Evolutionary conservation across 2,797 vertebrate genomes (phyloP), one percentile per base, ranked within the genome.

Genomic region (Anguilla marmorata): DNA sequence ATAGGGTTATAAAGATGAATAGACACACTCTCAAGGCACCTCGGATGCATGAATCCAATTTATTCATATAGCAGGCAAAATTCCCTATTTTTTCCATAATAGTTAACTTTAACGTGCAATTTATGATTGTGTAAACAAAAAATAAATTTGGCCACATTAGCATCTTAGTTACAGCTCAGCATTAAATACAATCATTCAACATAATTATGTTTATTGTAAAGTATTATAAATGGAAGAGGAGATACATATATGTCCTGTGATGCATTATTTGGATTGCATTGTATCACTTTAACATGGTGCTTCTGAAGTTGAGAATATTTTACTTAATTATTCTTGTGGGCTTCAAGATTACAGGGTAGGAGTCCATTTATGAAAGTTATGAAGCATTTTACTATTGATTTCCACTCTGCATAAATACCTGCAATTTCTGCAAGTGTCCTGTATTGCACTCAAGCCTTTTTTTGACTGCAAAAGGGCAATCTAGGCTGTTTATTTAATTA

Each of bases 181-280:
- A 80, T 80, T 80, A 19, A 80, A 80, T 4, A 7, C 5, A 84
- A 30, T 27, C 79, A 9, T 45, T 24, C 52, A n/a, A 14, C 12
- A 37, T 89, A 87, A 89, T 80, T 85, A 58, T 27, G 19, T 30
- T 63, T 4, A 30, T 56, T 11, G 54, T 24, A 14, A 84, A 58
- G 63, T 45, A 45, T 45, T 45, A 45, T 45, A 45, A 45, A 45
- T 45, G 52, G 54, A 84, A 58, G 54, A 63, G 66, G 48, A 37
- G n/a, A 58, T 24, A 63, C n/a, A 52, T 80, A 83, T 60, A 21
- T 79, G 52, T n/a, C 37, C n/a, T 33, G 33, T 33, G 24, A 41
- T 54, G 30, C 80, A 74, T 86, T 84, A 60, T 83, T 86, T 86
- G 76, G 86, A 86, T 79, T 85, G 24, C 50, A 86, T 74, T 86